Conservation (phyloP, 2,797 vertebrate genomes). For the Sphenodon punctatus region DNA sequence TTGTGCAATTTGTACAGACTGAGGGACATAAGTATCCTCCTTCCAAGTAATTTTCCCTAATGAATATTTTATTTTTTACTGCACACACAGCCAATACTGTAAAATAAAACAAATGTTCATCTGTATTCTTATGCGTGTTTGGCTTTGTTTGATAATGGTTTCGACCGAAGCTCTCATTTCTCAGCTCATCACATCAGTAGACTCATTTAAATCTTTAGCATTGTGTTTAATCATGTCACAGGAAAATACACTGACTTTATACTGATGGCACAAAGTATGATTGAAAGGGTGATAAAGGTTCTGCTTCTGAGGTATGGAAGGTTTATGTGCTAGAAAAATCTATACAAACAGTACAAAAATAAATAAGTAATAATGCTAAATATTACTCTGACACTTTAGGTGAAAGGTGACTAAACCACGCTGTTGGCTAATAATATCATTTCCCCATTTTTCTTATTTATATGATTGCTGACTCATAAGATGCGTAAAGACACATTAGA, state of each 20-base stretch:
- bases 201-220: not conserved
- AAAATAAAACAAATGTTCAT: conserved; percentile 25
- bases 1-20: not conserved
- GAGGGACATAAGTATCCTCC: not conserved
- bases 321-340: not conserved
- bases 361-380: no score
- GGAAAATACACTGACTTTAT: not conserved
- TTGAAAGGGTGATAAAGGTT: not conserved
- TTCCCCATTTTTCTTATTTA: no score
- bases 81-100: conserved; percentile 2
- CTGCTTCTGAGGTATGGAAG: not conserved
- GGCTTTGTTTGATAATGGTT: not conserved
- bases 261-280: not conserved
- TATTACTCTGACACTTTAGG: no score
- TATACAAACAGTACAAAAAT: not conserved
- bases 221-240: not conserved
- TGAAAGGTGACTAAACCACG: no score
- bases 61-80: conserved; percentile 31
- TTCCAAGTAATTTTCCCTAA: conserved; percentile 27
- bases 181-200: not conserved
- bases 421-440: no score
- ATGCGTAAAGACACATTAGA: no score
- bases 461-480: no score
- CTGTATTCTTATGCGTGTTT: not conserved
- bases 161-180: not conserved